phyloP scores from a whole-genome alignment of 2,888 invertebrate genomes.

The Nomada goodeniana region DNA sequence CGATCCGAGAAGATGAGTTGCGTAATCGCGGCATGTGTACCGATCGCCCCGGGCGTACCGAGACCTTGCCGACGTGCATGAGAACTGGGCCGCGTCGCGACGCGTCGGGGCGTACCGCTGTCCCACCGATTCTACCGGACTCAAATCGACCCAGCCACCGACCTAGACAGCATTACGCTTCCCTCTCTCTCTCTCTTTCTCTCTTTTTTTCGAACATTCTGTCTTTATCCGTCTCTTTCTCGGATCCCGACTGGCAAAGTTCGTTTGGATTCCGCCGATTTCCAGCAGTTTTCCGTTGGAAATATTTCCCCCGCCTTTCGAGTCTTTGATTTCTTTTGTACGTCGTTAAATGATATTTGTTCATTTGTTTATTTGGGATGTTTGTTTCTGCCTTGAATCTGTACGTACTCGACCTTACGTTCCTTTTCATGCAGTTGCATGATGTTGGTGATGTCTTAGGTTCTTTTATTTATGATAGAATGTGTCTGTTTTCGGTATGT shows the following conservation, averaged over 20 bases:
- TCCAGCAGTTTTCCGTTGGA: not conserved
- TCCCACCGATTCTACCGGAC: constrained; percentile 60
- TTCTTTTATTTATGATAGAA: no score
- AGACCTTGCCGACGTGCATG: constrained; percentile 82
- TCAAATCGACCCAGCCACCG: constrained; percentile 68
- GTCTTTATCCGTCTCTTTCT: not conserved
- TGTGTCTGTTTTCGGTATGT: no score
- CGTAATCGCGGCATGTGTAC: constrained; percentile 77
- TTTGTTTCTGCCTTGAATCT: no score
- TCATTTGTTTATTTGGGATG: no score
- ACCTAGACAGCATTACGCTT: constrained; percentile 58
- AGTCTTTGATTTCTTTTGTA: not conserved
- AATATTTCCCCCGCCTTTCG: not conserved
- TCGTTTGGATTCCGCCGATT: not conserved
- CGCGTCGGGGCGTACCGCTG: constrained; percentile 51
- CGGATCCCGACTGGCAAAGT: not conserved
- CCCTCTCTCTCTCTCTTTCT: constrained; percentile 9
- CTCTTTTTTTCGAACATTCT: no score
- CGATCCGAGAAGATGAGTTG: constrained; percentile 70
- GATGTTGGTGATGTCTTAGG: no score
- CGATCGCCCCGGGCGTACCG: constrained; percentile 77
- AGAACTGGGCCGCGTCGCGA: constrained; percentile 82
- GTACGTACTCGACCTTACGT: no score
- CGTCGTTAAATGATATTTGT: no score
- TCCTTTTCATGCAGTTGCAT: no score